Percentiles rank a stretch among this genome's conserved stretches.
These are phyloP conservation scores for Galeruca laticollis DNA, from an alignment of 2,888 invertebrate species.

Conservation along the genomic window DNA sequence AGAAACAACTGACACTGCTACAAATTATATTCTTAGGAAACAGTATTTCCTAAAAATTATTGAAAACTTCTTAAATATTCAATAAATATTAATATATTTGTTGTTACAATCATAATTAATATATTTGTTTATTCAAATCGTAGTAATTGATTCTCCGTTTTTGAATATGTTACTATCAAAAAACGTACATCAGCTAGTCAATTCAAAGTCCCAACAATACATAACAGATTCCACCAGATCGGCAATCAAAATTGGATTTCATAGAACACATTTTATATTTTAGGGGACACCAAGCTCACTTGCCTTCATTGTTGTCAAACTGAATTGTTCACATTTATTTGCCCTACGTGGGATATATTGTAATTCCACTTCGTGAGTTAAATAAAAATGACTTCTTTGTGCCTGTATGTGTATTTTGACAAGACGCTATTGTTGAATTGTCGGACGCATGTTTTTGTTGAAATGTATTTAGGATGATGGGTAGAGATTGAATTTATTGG, in stretches of 20 bases:
- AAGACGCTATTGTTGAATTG: conserved; percentile 32
- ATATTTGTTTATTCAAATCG: not conserved
- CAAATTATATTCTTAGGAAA: too few species aligned
- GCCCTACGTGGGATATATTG: conserved; percentile 45
- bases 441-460: conserved; percentile 19
- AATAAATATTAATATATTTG: too few species aligned
- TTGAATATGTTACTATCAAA: not conserved
- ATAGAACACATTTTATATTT: conserved; percentile 40
- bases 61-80: too few species aligned
- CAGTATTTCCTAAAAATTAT: too few species aligned
- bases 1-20: too few species aligned
- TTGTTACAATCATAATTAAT: too few species aligned
- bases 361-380: conserved; percentile 57
- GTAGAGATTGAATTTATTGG: conserved; percentile 19
- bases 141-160: not conserved
- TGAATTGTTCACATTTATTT: conserved; percentile 46
- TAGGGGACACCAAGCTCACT: conserved; percentile 39
- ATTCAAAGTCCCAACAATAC: conserved; percentile 29
- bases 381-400: conserved; percentile 38
- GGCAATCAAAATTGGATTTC: conserved; percentile 47
- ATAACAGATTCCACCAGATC: conserved; percentile 41
- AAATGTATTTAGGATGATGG: conserved; percentile 24
- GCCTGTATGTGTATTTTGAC: conserved; percentile 34
- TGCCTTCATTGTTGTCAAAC: conserved; percentile 46
- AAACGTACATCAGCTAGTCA: conserved; percentile 28